Evolutionary conservation across 2,797 vertebrate species (phyloP).

Genomic region (Kryptolebias ocellatus): DNA sequence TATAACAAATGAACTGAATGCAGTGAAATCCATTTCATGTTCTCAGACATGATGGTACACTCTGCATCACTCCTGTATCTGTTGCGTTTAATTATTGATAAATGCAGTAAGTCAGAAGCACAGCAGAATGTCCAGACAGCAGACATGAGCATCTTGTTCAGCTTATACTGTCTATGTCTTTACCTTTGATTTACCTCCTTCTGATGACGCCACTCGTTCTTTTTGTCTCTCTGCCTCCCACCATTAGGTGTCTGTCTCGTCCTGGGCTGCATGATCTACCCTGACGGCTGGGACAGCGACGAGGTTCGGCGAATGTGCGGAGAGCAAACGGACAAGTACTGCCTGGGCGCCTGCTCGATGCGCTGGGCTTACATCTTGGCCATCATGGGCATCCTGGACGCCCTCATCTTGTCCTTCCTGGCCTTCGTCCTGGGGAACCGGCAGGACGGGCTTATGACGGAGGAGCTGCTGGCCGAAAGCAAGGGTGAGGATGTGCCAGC

Average conservation of each 20-base stretch:
- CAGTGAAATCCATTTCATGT: slow-evolving; percentile 6
- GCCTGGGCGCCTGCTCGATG: slow-evolving; percentile 89
- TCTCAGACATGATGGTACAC: slow-evolving; percentile 1
- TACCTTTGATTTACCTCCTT: background rate
- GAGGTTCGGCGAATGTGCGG: slow-evolving; percentile 93
- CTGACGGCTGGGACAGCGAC: slow-evolving; percentile 96
- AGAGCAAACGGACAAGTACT: slow-evolving; percentile 90
- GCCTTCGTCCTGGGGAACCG: slow-evolving; percentile 95
- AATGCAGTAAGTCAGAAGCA: slow-evolving; percentile 24
- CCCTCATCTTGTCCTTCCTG: slow-evolving; percentile 94
- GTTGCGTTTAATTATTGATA: slow-evolving; percentile 3
- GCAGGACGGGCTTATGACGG: slow-evolving; percentile 93
- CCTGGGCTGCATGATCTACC: slow-evolving; percentile 96
- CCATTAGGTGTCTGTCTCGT: slow-evolving; percentile 90
- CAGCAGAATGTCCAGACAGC: slow-evolving; percentile 8
- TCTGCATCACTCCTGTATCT: slow-evolving; percentile 17
- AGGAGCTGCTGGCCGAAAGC: slow-evolving; percentile 94
- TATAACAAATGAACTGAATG: slow-evolving; percentile 9
- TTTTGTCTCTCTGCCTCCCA: background rate
- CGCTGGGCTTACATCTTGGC: slow-evolving; percentile 97
- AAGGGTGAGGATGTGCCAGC: slow-evolving; percentile 79
- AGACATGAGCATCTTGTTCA: slow-evolving; percentile 2
- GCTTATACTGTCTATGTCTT: background rate
- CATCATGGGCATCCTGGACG: slow-evolving; percentile 95
- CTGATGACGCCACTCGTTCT: background rate